phyloP scores from a whole-genome alignment of 2,888 invertebrate genomes.

The Melitaea athalia region DNA sequence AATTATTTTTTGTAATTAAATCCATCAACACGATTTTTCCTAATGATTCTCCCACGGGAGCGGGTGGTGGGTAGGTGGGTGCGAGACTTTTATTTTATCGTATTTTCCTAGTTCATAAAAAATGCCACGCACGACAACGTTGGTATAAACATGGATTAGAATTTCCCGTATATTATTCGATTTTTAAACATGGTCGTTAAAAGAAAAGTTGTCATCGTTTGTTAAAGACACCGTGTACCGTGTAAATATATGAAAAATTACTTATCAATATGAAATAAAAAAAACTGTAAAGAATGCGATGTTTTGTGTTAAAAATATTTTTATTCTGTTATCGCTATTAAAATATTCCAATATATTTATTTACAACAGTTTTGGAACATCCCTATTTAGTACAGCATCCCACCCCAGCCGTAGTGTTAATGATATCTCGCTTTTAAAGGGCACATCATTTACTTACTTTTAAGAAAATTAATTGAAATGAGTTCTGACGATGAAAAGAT shows the following conservation, averaged over 20 bases:
- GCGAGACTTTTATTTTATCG: constrained; percentile 59
- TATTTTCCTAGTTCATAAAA: constrained; percentile 50
- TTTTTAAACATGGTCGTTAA: neutral
- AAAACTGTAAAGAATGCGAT: neutral
- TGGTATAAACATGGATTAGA: constrained; percentile 47
- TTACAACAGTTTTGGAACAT: constrained; percentile 15
- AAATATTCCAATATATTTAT: neutral
- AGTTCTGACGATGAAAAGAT: constrained; percentile 81
- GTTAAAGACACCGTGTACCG: too few species aligned
- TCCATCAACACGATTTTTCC: constrained; percentile 83
- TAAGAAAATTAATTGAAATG: constrained; percentile 82
- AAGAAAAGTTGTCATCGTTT: too few species aligned
- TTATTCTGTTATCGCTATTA: neutral
- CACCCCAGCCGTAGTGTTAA: constrained; percentile 68
- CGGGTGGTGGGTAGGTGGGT: constrained; percentile 49
- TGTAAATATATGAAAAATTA: too few species aligned
- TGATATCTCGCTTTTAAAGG: constrained; percentile 80
- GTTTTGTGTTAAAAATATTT: neutral
- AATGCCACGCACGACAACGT: constrained; percentile 37
- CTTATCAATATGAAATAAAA: too few species aligned
- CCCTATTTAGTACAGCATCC: constrained; percentile 36
- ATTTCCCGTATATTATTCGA: constrained; percentile 17
- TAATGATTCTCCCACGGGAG: constrained; percentile 80
- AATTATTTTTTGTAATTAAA: constrained; percentile 83
- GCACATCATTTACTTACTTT: constrained; percentile 81